Evolutionary conservation across 2,888 invertebrate species (phyloP), one percentile per base, ranked within the genome.

Genomic region (Synergus laeviventris): DNA sequence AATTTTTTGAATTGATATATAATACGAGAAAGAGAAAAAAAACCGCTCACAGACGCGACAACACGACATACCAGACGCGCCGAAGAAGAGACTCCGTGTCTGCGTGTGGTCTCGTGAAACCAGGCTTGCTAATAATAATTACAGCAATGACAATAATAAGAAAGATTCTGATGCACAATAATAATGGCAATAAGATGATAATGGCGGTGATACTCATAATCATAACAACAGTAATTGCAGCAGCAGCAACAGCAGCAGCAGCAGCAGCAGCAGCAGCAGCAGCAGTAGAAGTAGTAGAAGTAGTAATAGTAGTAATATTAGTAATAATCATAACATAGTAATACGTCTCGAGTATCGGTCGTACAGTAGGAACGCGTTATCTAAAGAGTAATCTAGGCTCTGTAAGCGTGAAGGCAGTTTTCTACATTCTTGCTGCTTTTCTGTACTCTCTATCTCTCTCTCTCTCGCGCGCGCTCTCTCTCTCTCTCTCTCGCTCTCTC

Each of bases 161-260:
- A 79, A 82, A 81, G 81, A 70, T 70, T 70, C 70, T 70, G 80
- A 81, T 81, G 82, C 81, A 81, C 81, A 82, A 81, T 81, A 82
- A 81, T 82, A 82, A 82, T 82, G 82, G 82, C 82, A 81, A 82
- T 78, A 81, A 79, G 79, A 82, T 82, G 81, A 82, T 81, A 79
- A 79, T 79, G 78, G 79, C 79, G 81, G 79, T 81, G 78, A 77
- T 77, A 74, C 60, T 74, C 56, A 82, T 81, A 78, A 80, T 80
- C 78, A 80, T 79, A 81, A 80, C 78, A 81, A 79, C 81, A 81
- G 80, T 79, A 81, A 73, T 77, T 78, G 81, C 79, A 82, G 81
- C 79, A 81, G 82, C 79, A 80, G 80, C 76, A 75, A 21, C 66
- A 76, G 24, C 61, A 73, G 60, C 62, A 76, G 42, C 64, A 76